A percentile compares a stretch with the other conserved stretches of the same genome.
Conservation (phyloP, 2,797 vertebrate genomes). For the Pseudochaenichthys georgianus region DNA sequence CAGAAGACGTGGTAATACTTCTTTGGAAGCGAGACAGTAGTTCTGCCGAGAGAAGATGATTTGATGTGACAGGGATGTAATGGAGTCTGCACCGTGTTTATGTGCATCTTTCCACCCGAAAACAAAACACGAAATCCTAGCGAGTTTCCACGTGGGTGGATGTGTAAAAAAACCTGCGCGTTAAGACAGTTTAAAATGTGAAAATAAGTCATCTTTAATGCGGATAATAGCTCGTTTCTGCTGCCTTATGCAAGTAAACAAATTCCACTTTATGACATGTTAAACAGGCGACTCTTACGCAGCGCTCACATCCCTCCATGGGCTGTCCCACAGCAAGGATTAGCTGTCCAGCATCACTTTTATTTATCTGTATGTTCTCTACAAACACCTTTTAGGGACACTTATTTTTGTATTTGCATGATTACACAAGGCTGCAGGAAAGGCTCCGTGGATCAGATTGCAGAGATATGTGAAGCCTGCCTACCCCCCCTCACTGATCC, state of each 20-base stretch:
- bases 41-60: neutral
- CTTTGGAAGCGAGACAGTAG: neutral
- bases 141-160: slow-evolving; percentile 38
- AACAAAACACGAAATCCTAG: slow-evolving; percentile 14
- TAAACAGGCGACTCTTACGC: neutral
- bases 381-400: no score
- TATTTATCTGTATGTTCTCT: neutral
- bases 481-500: neutral
- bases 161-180: neutral
- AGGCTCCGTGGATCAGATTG: neutral
- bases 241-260: neutral
- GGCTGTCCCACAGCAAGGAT: slow-evolving; percentile 30
- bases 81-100: neutral
- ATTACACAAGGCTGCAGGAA: neutral
- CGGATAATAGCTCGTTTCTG: neutral
- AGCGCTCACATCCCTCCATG: neutral
- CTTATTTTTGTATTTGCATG: no score
- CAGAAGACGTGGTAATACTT: fast-evolving
- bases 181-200: neutral
- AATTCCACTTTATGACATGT: neutral
- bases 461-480: neutral
- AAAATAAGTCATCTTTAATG: neutral
- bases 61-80: neutral
- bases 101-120: neutral
- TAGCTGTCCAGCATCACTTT: slow-evolving; percentile 33